phyloP scores from a whole-genome alignment of 2,113 vertebrate species.

The Trochalopteron elliotii region DNA sequence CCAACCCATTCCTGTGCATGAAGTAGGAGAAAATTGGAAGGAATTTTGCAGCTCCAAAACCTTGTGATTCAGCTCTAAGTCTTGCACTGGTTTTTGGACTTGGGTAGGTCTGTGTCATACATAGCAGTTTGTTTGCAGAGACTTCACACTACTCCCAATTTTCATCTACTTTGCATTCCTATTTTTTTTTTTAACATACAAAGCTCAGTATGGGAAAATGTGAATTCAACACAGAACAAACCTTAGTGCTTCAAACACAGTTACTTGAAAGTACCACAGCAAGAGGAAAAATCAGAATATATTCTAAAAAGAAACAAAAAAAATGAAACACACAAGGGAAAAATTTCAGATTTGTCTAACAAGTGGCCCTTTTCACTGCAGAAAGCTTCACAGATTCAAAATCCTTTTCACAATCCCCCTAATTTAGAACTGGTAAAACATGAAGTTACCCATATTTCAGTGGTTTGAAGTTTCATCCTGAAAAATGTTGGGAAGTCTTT shows the following conservation, averaged over 20 bases:
- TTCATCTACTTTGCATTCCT: neutral
- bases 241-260: neutral
- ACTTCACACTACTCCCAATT: neutral
- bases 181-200: neutral
- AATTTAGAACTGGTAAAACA: neutral
- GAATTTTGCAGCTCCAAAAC: neutral
- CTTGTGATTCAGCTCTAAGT: neutral
- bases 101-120: neutral
- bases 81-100: neutral
- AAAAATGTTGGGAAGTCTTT: neutral
- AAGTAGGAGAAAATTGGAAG: neutral
- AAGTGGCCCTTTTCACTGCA: neutral
- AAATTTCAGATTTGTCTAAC: neutral
- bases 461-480: neutral
- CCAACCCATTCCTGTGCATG: neutral
- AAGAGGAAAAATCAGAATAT: neutral
- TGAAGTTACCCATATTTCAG: neutral
- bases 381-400: neutral
- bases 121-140: neutral
- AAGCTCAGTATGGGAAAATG: neutral
- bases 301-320: neutral
- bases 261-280: neutral
- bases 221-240: neutral
- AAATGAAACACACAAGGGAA: neutral
- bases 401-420: neutral